These are phyloP conservation scores for Glaucopsyche alexis DNA, from an alignment of 2,888 invertebrate genomes.

Conservation along the genomic window DNA sequence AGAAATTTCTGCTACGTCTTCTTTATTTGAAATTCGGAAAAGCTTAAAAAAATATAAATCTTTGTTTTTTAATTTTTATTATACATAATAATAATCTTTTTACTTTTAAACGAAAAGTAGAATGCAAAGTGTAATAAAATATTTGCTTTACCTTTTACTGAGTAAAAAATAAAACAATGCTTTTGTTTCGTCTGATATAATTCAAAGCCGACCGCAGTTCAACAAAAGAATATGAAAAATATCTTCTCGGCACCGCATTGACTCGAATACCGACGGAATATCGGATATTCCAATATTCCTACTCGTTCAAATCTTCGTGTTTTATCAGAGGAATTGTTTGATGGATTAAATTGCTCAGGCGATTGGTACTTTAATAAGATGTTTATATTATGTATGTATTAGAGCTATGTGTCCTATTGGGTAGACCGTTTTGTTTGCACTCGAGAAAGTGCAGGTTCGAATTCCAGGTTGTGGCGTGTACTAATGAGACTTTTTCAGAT, in stretches of 20 bases:
- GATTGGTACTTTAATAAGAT: not conserved
- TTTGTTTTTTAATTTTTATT: too few species aligned
- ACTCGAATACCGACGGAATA: constrained; percentile 39
- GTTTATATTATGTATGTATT: too few species aligned
- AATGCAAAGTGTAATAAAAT: not conserved
- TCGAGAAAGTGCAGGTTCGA: too few species aligned
- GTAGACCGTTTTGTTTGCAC: too few species aligned
- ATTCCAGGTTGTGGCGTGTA: too few species aligned
- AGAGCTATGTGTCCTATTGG: too few species aligned
- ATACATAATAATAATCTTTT: too few species aligned
- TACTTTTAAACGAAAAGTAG: not conserved
- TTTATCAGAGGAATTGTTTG: constrained; percentile 43
- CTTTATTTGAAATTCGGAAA: too few species aligned
- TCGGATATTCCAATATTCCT: constrained; percentile 48
- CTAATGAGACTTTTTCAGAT: too few species aligned
- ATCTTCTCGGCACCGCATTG: constrained; percentile 66
- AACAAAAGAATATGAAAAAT: constrained; percentile 77
- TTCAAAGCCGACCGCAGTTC: constrained; percentile 64
- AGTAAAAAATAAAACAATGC: constrained; percentile 12
- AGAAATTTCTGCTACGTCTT: too few species aligned
- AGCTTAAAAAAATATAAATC: too few species aligned
- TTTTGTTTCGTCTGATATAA: constrained; percentile 47
- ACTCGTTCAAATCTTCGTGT: constrained; percentile 44
- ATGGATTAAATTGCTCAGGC: not conserved
- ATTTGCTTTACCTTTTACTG: not conserved